Base-by-base conservation (phyloP, 2,888 invertebrate genomes). In the Lymantria monacha region DNA sequence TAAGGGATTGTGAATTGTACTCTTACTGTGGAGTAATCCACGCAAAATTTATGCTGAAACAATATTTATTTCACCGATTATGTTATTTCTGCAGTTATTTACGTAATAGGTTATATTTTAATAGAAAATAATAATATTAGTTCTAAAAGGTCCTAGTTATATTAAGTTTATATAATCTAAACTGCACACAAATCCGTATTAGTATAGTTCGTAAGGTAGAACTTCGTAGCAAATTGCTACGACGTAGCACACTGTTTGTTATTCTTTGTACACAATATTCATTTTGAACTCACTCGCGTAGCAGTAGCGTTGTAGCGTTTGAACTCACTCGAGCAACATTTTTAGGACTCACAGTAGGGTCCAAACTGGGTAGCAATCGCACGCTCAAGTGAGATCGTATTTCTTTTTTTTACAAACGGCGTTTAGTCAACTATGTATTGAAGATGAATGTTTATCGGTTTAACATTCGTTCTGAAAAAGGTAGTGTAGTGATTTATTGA, bases 341-440 rank as follows among this genome's bases (percentile, higher is more conserved):
- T 38, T 42, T 40, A 33, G 42, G 14, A 53, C 41, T 15, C 48
- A 36, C 53, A 52, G 70, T 69, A 67, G 53, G 57, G 60, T 36
- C 51, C 44, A 36, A 55, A 64, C 64, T 66, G 69, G 66, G 66
- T 70, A 68, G 70, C 72, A 75, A 78, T 77, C 71, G 76, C 59
- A 72, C 73, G 73, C 72, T 74, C 75, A 79, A 79, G 77, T 74
- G 77, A 66, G 71, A 74, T 71, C 72, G 69, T 75, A 72, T 70
- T 78, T 73, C 71, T 74, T 80, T 83, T 78, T 81, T 22, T 77
- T 76, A 72, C 69, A 74, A 71, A 73, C 67, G 63, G 74, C 79
- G 74, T 81, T 81, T 81, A 81, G 83, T 82, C 80, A 80, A 79
- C 79, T 81, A 76, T 73, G 74, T 78, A 81, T 80, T 71, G 75